These are phyloP conservation scores for Serripes groenlandicus DNA, from an alignment of 2,888 invertebrate species.

Conservation along the genomic window DNA sequence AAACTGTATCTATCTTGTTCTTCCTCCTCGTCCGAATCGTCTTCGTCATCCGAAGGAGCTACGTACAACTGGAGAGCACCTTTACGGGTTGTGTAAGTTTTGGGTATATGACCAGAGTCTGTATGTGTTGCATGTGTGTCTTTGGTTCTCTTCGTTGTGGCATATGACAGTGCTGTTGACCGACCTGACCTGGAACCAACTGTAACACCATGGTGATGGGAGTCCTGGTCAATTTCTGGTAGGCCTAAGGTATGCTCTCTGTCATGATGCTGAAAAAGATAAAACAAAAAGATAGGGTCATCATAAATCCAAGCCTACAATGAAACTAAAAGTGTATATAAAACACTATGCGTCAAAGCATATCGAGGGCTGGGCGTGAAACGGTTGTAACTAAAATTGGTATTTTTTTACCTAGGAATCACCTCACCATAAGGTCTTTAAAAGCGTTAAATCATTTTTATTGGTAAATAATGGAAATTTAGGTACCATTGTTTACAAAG, in stretches of 20 bases:
- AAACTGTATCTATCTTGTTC: slow-evolving; percentile 22
- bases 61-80: slow-evolving; percentile 82
- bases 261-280: slow-evolving; percentile 31
- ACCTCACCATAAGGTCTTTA: too few relatives aligned
- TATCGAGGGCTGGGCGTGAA: background rate
- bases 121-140: slow-evolving; percentile 40
- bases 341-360: too few relatives aligned
- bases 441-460: too few relatives aligned
- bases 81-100: slow-evolving; percentile 82
- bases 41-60: slow-evolving; percentile 69
- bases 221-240: slow-evolving; percentile 54
- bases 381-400: background rate
- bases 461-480: too few relatives aligned
- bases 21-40: slow-evolving; percentile 30
- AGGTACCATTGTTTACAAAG: too few relatives aligned
- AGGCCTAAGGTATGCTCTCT: slow-evolving; percentile 36
- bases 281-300: background rate
- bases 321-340: too few relatives aligned
- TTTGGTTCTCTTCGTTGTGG: slow-evolving; percentile 21
- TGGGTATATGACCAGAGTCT: slow-evolving; percentile 72
- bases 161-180: slow-evolving; percentile 59
- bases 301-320: background rate
- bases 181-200: slow-evolving; percentile 69
- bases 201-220: slow-evolving; percentile 82
- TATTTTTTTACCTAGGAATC: too few relatives aligned